These are phyloP conservation scores for Gasteruption jaculator DNA, from an alignment of 2,888 invertebrate species.

Conservation along the genomic window DNA sequence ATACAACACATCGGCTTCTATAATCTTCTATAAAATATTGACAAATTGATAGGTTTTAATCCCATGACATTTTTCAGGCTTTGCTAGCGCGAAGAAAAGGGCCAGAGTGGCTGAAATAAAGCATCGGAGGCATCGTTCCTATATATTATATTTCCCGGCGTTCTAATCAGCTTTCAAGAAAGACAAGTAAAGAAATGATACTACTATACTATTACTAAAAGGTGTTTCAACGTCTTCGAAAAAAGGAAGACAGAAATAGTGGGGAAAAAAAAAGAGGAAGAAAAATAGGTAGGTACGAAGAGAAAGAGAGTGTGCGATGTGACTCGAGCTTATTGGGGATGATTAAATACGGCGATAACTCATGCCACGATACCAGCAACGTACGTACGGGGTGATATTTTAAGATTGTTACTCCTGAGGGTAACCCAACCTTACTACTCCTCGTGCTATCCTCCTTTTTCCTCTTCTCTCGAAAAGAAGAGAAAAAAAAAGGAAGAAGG, in stretches of 20 bases:
- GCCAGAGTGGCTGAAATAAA: no score
- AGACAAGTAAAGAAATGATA: no score
- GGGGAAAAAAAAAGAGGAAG: slow-evolving; percentile 10
- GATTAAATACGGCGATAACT: slow-evolving; percentile 44
- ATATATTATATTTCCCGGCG: no score
- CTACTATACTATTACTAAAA: no score
- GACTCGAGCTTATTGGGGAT: slow-evolving; percentile 40
- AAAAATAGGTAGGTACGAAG: slow-evolving; percentile 13
- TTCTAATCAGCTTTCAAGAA: no score
- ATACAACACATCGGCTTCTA: no score
- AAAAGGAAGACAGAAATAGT: slow-evolving; percentile 2
- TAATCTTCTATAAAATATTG: no score
- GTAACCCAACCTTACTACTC: slow-evolving; percentile 21
- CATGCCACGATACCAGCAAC: slow-evolving; percentile 32
- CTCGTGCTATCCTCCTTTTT: slow-evolving; percentile 6
- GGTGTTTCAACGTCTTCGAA: no score
- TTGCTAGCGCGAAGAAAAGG: slow-evolving; percentile 2
- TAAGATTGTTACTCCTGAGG: slow-evolving; percentile 36
- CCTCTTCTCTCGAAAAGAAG: slow-evolving; percentile 13
- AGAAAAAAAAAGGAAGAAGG: slow-evolving; percentile 8
- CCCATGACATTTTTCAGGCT: slow-evolving; percentile 18
- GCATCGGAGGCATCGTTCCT: no score
- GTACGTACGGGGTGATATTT: slow-evolving; percentile 42
- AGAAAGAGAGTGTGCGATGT: slow-evolving; percentile 20
- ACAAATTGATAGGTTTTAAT: not conserved